Base-by-base conservation (phyloP, 2,113 vertebrate genomes). In the Chamaea fasciata region DNA sequence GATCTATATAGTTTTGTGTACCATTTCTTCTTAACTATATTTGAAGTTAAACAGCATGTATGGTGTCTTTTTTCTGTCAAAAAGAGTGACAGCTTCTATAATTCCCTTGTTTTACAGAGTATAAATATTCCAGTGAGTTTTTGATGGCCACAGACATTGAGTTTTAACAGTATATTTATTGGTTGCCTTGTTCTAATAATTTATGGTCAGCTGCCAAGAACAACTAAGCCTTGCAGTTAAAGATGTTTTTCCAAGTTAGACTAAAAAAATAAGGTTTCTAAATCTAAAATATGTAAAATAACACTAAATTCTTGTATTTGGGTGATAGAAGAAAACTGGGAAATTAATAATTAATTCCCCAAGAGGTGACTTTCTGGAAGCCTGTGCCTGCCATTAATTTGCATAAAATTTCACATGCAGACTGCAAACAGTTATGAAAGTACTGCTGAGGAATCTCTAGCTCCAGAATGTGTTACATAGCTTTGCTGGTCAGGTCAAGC, bases 21-120 rank as follows among this genome's bases (percentile, higher is more conserved):
- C 52, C 64, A 41, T 92, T 96, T 88, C 82, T 83, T 96, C 90
- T 96, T 78, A 94, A 93, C 85, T 94, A 12, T 97, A 92, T 94
- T 95, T 94, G 93, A 95, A 97, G 85, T 93, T 89, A 95, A 96
- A 96, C 92, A 96, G 93, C 90, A 89, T 90, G 90, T 94, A 94
- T 78, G 85, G 76, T 97, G 93, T 78, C 96, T 95, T 96, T 96
- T 95, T 94, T 94, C 95, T 96, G 94, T 97, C 92, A 96, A 87
- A 75, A 90, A 94, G 94, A 96, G 56, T 96, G 95, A 93, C 94
- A 96, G 92, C 88, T 95, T 97, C 90, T 95, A 75, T 96, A 96
- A 96, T 96, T 94, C 90, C 68, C 90, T 81, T 94, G 75, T 92
- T 97, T 93, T 85, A 89, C 64, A 71, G 92, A 90, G 74, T 93